Percentiles rank a stretch among this genome's conserved stretches.
Conservation (phyloP, 2,113 vertebrate species). For the Muntiacus muntjak region DNA sequence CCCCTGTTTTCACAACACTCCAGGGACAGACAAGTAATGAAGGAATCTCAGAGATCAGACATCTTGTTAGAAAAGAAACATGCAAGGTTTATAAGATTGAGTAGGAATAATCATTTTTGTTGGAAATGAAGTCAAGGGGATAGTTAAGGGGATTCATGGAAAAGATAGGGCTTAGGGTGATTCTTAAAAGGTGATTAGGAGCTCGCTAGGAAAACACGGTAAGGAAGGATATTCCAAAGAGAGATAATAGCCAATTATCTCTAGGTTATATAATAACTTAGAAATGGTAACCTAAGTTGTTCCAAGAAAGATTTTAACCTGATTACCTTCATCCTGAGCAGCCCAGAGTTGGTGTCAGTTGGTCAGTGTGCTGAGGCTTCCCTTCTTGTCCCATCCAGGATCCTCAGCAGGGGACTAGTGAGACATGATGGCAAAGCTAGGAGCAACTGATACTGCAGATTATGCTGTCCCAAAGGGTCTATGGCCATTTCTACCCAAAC, state of each 20-base stretch:
- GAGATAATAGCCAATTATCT: background rate
- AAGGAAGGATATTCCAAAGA: background rate
- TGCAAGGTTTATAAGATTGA: background rate
- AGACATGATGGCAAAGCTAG: too few species aligned
- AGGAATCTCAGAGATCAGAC: background rate
- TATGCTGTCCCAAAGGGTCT: background rate
- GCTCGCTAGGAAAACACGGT: accelerated
- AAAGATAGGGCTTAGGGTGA: background rate
- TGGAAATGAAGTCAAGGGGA: background rate
- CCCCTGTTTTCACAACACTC: background rate
- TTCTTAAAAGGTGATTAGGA: background rate
- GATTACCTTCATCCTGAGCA: background rate
- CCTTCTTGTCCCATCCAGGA: background rate
- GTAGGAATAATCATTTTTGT: background rate
- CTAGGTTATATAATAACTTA: background rate
- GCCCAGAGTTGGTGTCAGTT: background rate
- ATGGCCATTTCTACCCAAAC: background rate
- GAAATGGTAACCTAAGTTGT: background rate
- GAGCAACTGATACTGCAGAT: too few species aligned
- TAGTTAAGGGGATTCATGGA: background rate
- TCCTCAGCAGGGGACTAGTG: background rate
- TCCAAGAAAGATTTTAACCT: background rate
- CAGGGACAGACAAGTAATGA: background rate
- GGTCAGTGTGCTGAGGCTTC: background rate
- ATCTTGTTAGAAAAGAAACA: background rate